phyloP scores from a whole-genome alignment of 1,140 invertebrate species.

The Conus ventricosus region DNA sequence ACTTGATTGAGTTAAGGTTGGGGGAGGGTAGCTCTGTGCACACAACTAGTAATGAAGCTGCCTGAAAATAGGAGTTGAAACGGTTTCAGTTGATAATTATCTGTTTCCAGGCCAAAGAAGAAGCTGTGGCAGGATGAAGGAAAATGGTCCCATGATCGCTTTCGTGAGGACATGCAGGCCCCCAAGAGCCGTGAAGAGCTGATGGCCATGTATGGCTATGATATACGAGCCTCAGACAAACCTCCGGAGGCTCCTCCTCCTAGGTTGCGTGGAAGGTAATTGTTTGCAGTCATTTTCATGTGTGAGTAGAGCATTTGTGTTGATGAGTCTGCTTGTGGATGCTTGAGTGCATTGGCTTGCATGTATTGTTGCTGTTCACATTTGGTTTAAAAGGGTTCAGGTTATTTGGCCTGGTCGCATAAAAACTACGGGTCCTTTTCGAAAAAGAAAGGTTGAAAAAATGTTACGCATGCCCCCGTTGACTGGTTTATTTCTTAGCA shows the following conservation, averaged over 20 bases:
- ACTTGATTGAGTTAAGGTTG: too few relatives aligned
- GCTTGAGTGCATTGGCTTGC: too few relatives aligned
- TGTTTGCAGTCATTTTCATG: not conserved
- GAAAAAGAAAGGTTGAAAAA: too few relatives aligned
- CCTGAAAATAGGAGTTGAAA: not conserved
- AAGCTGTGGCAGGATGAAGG: slow-evolving; percentile 79
- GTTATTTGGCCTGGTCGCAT: too few relatives aligned
- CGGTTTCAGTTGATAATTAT: slow-evolving; percentile 6
- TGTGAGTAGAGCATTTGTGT: not conserved
- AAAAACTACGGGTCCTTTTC: not conserved
- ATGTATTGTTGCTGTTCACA: too few relatives aligned
- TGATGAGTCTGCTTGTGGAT: not conserved
- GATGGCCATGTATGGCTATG: slow-evolving; percentile 93
- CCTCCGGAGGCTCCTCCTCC: slow-evolving; percentile 85
- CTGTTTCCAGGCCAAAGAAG: slow-evolving; percentile 67
- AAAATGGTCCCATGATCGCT: slow-evolving; percentile 93
- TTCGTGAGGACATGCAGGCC: slow-evolving; percentile 86
- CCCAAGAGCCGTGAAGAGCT: slow-evolving; percentile 93
- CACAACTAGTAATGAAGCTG: not conserved
- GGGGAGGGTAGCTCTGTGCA: not conserved
- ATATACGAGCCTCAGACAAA: slow-evolving; percentile 91
- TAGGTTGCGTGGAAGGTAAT: slow-evolving; percentile 79
- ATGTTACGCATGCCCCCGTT: too few relatives aligned
- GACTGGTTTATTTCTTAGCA: too few relatives aligned
- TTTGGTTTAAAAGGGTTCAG: too few relatives aligned